Conservation (phyloP, 2,888 invertebrate genomes). For the Eucera pruinosa region DNA sequence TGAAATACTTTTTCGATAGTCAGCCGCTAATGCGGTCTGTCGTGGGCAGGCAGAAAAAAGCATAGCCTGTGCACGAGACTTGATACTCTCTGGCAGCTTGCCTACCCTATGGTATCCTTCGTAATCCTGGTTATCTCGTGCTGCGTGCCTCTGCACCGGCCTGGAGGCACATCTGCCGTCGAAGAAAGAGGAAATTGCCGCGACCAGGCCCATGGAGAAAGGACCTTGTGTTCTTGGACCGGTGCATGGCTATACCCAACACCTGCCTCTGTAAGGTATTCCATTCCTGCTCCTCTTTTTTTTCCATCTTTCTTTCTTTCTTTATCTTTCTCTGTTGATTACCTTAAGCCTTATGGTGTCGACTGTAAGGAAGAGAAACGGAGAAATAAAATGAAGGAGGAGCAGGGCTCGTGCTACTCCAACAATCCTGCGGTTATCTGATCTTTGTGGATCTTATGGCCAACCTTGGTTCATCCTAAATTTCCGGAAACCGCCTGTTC, state of each 20-base stretch:
- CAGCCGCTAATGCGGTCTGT: background rate
- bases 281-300: constrained; percentile 19
- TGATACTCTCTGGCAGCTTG: constrained; percentile 52
- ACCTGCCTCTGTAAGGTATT: constrained; percentile 58
- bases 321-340: constrained; percentile 21
- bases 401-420: constrained; percentile 53
- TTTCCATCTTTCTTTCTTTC: constrained; percentile 1
- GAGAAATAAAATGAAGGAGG: constrained; percentile 23
- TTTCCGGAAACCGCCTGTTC: constrained; percentile 21
- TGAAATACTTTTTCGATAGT: constrained; percentile 21
- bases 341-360: constrained; percentile 49
- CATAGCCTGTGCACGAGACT: constrained; percentile 20
- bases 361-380: background rate
- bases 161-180: constrained; percentile 60
- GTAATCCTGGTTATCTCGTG: constrained; percentile 68
- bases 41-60: constrained; percentile 9
- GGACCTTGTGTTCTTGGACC: constrained; percentile 48
- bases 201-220: constrained; percentile 46
- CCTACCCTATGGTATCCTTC: constrained; percentile 41
- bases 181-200: constrained; percentile 60
- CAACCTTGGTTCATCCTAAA: constrained; percentile 28
- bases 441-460: constrained; percentile 29
- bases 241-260: constrained; percentile 57
- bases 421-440: constrained; percentile 44
- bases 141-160: constrained; percentile 60